These are phyloP conservation scores for Sylvietta virens DNA, from an alignment of 2,113 vertebrate genomes.

Conservation along the genomic window DNA sequence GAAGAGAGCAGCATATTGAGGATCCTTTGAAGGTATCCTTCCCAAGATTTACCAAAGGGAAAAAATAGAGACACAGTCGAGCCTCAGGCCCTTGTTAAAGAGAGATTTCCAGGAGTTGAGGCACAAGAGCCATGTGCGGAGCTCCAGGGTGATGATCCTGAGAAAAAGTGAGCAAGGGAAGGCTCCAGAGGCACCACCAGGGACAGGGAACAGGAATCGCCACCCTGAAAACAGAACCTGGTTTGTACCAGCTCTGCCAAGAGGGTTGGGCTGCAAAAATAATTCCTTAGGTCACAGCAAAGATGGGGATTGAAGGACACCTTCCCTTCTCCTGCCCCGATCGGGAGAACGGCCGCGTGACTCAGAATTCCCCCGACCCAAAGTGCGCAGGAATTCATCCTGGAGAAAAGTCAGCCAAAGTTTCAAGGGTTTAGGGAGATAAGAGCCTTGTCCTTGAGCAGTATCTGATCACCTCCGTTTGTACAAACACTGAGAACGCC, in stretches of 20 bases:
- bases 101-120: neutral
- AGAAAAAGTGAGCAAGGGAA: fast-evolving
- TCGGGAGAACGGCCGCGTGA: fast-evolving
- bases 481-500: neutral
- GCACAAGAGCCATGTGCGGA: fast-evolving
- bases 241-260: neutral
- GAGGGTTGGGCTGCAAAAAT: neutral
- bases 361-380: neutral
- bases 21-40: neutral
- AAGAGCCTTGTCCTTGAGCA: neutral
- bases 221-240: neutral
- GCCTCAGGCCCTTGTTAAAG: neutral
- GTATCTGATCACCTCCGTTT: neutral
- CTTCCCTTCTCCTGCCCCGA: fast-evolving
- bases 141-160: neutral
- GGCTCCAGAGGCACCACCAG: neutral
- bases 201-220: neutral
- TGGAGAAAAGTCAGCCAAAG: neutral
- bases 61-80: fast-evolving
- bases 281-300: neutral
- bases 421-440: neutral
- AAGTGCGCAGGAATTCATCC: fast-evolving
- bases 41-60: neutral
- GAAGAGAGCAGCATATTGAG: neutral
- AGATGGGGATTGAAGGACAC: neutral